A percentile compares a stretch with the other conserved stretches of the same genome.
Evolutionary conservation across 2,888 invertebrate genomes (phyloP).

Genomic region (Tineola bisselliella): DNA sequence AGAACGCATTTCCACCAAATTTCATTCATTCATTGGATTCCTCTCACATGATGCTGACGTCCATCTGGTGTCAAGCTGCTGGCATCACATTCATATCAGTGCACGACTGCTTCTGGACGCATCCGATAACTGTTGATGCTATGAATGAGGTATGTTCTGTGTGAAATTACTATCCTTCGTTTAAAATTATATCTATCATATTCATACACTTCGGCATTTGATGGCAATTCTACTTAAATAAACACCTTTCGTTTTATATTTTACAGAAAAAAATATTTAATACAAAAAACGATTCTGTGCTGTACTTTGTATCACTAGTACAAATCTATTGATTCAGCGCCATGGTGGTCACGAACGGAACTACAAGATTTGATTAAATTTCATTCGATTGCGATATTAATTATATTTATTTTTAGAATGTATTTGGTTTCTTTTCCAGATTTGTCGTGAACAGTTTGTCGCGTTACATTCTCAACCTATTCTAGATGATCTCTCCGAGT

Average conservation of each 20-base stretch:
- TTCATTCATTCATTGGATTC: constrained; percentile 99
- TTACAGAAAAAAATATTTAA: too few species aligned
- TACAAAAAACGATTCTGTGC: too few species aligned
- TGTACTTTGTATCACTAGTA: too few species aligned
- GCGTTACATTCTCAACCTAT: constrained; percentile 93
- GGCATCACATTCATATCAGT: constrained; percentile 95
- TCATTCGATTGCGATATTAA: neutral
- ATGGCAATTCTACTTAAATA: too few species aligned
- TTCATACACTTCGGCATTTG: too few species aligned
- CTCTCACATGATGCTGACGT: constrained; percentile 99
- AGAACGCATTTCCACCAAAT: constrained; percentile 99
- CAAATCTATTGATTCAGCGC: too few species aligned
- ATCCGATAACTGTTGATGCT: constrained; percentile 82
- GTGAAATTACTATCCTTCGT: too few species aligned
- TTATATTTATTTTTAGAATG: neutral
- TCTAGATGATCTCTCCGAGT: constrained; percentile 83
- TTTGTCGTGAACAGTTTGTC: constrained; percentile 98
- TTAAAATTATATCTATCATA: too few species aligned
- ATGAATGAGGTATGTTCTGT: constrained; percentile 81
- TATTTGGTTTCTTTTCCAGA: constrained; percentile 67
- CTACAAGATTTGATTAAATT: too few species aligned
- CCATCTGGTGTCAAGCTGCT: constrained; percentile 82
- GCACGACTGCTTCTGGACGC: constrained; percentile 99
- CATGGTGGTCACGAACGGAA: too few species aligned
- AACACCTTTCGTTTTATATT: too few species aligned